phyloP scores from a whole-genome alignment of 2,797 vertebrate genomes.

The Intellagama lesueurii region DNA sequence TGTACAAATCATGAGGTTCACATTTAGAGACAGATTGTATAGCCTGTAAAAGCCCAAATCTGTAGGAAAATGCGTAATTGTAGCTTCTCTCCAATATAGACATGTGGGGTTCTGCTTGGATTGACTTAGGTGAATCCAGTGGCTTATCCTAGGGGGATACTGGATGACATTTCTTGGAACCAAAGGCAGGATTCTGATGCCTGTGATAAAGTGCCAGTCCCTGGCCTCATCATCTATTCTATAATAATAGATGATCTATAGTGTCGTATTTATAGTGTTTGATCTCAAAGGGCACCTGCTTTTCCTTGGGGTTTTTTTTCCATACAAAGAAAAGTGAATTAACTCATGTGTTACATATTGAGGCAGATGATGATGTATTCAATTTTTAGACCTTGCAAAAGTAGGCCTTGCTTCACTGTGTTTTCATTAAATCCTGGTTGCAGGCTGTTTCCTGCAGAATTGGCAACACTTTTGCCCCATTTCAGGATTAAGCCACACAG shows the following conservation, averaged over 20 bases:
- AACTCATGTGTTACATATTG: not conserved
- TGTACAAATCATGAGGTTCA: slow-evolving; percentile 28
- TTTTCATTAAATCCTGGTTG: not conserved
- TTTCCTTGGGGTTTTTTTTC: not conserved
- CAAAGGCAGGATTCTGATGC: not conserved
- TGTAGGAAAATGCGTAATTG: not conserved
- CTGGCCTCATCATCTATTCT: not conserved
- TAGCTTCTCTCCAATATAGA: not conserved
- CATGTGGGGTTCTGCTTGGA: not conserved
- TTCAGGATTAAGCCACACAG: not conserved
- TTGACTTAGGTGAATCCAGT: not conserved
- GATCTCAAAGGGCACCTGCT: not conserved
- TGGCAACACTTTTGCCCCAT: not conserved
- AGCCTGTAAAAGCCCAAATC: not conserved
- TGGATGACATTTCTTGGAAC: not conserved
- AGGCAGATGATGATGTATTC: not conserved
- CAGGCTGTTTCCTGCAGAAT: not conserved
- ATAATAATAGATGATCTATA: slow-evolving; percentile 6
- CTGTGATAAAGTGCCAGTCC: not conserved
- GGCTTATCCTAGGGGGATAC: not conserved
- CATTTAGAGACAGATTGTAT: slow-evolving; percentile 6
- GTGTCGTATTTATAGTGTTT: slow-evolving; percentile 4
- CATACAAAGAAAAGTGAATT: not conserved
- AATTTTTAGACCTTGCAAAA: not conserved
- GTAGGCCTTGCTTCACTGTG: not conserved